A percentile compares a stretch with the other conserved stretches of the same genome.
Conservation (phyloP, 37 sponge, comb jelly and placozoan genomes). For the Halichondria panicea region DNA sequence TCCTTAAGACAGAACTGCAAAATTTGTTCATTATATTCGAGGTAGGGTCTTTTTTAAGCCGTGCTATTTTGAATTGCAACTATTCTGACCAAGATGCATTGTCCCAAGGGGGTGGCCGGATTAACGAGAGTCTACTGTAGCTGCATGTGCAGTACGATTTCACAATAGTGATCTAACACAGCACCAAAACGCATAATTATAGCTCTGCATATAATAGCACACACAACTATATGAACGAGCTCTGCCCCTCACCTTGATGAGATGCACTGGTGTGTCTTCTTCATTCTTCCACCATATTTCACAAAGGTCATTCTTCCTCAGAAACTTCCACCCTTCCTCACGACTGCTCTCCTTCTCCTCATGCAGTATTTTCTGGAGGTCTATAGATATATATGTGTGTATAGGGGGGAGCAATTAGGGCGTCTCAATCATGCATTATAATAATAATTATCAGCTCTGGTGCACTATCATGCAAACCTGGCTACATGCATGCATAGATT, state of each 20-base stretch:
- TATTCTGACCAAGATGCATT: too few species aligned
- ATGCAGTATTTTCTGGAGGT: slow-evolving; percentile 31
- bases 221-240: neutral
- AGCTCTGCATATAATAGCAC: too few species aligned
- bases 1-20: too few species aligned
- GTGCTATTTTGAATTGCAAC: too few species aligned
- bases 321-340: slow-evolving; percentile 48
- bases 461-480: neutral
- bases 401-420: neutral
- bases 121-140: too few species aligned
- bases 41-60: too few species aligned
- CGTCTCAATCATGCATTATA: neutral
- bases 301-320: slow-evolving; percentile 21
- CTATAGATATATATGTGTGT: neutral
- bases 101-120: too few species aligned
- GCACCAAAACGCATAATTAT: too few species aligned
- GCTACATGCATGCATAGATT: too few species aligned
- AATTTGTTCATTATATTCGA: too few species aligned
- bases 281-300: slow-evolving; percentile 60
- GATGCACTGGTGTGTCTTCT: slow-evolving; percentile 25
- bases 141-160: too few species aligned
- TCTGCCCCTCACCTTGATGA: slow-evolving; percentile 37
- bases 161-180: too few species aligned
- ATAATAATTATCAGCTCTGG: neutral
- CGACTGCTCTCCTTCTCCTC: slow-evolving; percentile 24